Evolutionary conservation across 1,140 invertebrate species (phyloP), one percentile per base, ranked within the genome.

Genomic region (Vanessa atalanta): DNA sequence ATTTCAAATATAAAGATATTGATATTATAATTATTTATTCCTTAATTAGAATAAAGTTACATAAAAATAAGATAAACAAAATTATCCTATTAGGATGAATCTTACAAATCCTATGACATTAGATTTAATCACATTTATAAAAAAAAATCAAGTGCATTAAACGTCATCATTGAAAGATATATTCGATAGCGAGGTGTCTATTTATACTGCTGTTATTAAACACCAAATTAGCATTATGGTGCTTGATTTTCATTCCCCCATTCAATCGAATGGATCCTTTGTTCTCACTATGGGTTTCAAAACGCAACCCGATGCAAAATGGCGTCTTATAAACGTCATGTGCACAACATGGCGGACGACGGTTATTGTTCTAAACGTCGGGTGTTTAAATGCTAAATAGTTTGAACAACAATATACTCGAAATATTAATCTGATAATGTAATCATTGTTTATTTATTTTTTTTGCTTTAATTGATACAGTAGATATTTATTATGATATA

Each of bases 281-380:
- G 86, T 88, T 87, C 79, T 75, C 60, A 75, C 74, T 61, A 76
- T 70, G 72, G 76, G 75, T 80, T 83, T 77, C 75, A 72, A 75
- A 83, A 82, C 80, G 80, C 80, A 87, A 89, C 78, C 68, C 80
- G 84, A 88, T 78, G 74, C 85, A 89, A 89, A 76, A 89, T 89
- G 88, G 88, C 83, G 77, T 80, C 82, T 77, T 77, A 72, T 61
- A 81, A 86, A 89, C 87, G 86, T 89, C 86, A 89, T 78, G 67
- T 72, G 66, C 80, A 73, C 84, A 89, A 86, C 68, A 89, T 88
- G 88, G 86, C 86, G 72, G 80, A 65, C 63, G 73, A 78, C 79
- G 78, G 83, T 83, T 86, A 88, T 86, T 87, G 87, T 87, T 85
- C 53, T 51, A 74, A 63, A 74, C 68, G 61, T 63, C 60, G 31